Conservation (phyloP, 2,888 invertebrate species). For the Spatulosminthurus flaviceps region DNA sequence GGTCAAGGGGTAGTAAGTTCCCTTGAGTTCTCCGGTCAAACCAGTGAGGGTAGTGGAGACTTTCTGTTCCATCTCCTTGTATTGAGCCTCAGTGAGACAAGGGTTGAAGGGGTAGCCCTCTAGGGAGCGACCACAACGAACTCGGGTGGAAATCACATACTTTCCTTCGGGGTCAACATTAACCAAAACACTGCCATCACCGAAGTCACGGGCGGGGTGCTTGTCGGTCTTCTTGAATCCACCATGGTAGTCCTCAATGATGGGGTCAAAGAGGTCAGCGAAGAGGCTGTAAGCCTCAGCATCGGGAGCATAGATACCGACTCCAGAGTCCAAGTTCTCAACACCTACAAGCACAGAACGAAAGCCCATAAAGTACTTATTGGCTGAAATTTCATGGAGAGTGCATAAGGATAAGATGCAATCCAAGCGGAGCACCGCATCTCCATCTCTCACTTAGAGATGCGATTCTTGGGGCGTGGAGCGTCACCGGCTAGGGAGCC, state of each 20-base stretch:
- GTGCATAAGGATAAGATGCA: constrained; percentile 3
- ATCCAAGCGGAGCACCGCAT: neutral
- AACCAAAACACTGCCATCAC: constrained; percentile 87
- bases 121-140: constrained; percentile 90
- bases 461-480: neutral
- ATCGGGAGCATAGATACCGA: constrained; percentile 97
- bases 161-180: constrained; percentile 92
- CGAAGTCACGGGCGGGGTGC: constrained; percentile 94
- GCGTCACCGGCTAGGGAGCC: constrained; percentile 1
- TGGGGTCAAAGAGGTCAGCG: constrained; percentile 92
- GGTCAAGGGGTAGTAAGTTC: constrained; percentile 92
- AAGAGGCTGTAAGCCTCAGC: constrained; percentile 94
- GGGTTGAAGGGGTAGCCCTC: constrained; percentile 96
- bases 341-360: constrained; percentile 73
- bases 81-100: constrained; percentile 94
- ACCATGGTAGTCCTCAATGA: constrained; percentile 96
- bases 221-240: constrained; percentile 94
- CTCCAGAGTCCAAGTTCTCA: constrained; percentile 95
- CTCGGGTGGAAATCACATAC: constrained; percentile 93
- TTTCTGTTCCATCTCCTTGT: constrained; percentile 96
- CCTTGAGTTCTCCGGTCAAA: constrained; percentile 88
- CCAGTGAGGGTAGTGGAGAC: constrained; percentile 83
- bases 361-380: constrained; percentile 3
- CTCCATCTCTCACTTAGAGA: neutral
- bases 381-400: no score